phyloP scores from a whole-genome alignment of 2,888 invertebrate genomes.

The Furcula furcula region DNA sequence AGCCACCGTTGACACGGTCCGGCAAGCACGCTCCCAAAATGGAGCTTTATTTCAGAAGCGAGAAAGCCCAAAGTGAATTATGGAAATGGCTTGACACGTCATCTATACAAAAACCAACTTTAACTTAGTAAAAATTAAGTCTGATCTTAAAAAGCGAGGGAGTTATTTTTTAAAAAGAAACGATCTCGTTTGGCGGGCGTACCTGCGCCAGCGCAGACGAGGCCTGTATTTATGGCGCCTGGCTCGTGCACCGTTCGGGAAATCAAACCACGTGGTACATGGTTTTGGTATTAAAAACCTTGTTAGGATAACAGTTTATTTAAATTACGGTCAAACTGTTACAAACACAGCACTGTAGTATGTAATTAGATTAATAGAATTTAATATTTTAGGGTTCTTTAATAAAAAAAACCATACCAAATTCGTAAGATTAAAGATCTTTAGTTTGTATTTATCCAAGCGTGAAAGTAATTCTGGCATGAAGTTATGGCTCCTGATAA shows the following conservation, averaged over 20 bases:
- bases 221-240: slow-evolving; percentile 80
- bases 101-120: slow-evolving; percentile 36
- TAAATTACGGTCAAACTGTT: no score
- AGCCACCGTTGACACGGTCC: slow-evolving; percentile 28
- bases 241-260: slow-evolving; percentile 54
- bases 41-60: slow-evolving; percentile 78
- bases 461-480: no score
- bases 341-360: no score
- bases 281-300: slow-evolving; percentile 61
- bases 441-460: no score
- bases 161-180: slow-evolving; percentile 61
- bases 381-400: no score
- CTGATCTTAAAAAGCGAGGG: slow-evolving; percentile 27
- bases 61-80: slow-evolving; percentile 78
- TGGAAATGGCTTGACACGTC: slow-evolving; percentile 48
- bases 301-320: slow-evolving; percentile 74
- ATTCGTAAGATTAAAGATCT: no score
- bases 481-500: no score
- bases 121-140: slow-evolving; percentile 35
- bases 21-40: slow-evolving; percentile 61
- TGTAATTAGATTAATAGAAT: no score
- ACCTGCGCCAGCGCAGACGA: slow-evolving; percentile 77
- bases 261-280: slow-evolving; percentile 64
- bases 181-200: slow-evolving; percentile 79
- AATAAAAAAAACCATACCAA: no score